phyloP scores from a whole-genome alignment of 1,140 invertebrate species.

The Periplaneta americana region DNA sequence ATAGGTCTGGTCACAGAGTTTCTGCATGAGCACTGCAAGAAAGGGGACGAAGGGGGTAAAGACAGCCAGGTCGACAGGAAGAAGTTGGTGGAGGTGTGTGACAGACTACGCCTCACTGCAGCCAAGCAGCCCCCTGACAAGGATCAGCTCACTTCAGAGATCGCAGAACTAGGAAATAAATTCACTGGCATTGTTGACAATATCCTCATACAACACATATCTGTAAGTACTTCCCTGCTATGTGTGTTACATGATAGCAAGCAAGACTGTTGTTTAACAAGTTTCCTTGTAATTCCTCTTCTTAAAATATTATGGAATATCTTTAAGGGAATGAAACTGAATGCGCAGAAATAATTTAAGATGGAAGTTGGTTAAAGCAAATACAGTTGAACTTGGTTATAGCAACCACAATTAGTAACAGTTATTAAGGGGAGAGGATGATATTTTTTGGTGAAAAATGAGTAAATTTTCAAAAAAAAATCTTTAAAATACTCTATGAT shows the following conservation, averaged over 20 bases:
- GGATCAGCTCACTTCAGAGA: constrained; percentile 22
- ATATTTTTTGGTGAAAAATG: too few relatives aligned
- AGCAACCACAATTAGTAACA: not conserved
- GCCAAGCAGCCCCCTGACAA: constrained; percentile 8
- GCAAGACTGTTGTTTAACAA: too few relatives aligned
- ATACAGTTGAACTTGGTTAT: not conserved
- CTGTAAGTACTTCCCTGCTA: constrained; percentile 19
- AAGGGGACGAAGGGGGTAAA: not conserved
- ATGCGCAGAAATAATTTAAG: too few relatives aligned
- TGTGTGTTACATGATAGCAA: not conserved
- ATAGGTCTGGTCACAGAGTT: constrained; percentile 31
- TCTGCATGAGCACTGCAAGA: constrained; percentile 20
- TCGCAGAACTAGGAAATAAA: constrained; percentile 35
- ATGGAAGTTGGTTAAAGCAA: not conserved
- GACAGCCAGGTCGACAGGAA: constrained; percentile 6
- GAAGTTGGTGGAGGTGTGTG: constrained; percentile 17
- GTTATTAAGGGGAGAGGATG: too few relatives aligned
- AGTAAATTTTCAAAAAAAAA: too few relatives aligned
- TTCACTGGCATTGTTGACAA: constrained; percentile 42
- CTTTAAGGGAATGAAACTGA: not conserved
- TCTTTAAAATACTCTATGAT: too few relatives aligned
- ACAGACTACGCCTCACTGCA: constrained; percentile 18
- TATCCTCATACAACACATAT: constrained; percentile 29
- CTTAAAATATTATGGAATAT: not conserved
- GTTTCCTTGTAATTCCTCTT: too few relatives aligned